Base-by-base conservation (phyloP, 2,888 invertebrate species). In the Chloromyia formosa region DNA sequence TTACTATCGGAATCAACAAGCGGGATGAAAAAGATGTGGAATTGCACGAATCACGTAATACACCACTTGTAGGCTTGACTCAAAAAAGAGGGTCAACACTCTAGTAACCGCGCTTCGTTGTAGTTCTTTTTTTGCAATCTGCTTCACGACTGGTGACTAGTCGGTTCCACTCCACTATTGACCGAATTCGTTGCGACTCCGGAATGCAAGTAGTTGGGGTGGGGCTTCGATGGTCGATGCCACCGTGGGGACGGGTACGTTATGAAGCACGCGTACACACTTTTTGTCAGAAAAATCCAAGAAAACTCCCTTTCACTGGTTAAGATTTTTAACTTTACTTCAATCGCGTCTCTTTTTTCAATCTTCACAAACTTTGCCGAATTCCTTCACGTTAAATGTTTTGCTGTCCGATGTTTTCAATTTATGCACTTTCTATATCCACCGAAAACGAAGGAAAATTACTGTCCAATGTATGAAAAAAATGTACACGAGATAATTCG, bases 241-340 rank as follows among this genome's bases (percentile, higher is more conserved):
- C 7, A 35, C 49, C 49, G 66, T 66, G 66, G 66, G 66, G 66
- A 45, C 66, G 66, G 20, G 18, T 35, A 35, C 27, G 27, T 16
- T 23, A 14, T 3, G 4, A 49, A 56, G 56, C 58, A 71, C 71
- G 71, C 71, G 71, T 71, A 69, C 40, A 71, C 16, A 27, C 56
- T 58, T 71, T 42, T 42, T 66, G 1, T n/a, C 14, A 9, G 64
- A 49, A 54, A 53, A 53, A 54, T 20, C 22, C 27, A n/a, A 61
- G 40, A 61, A 53, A 68, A 68, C 23, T 69, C 61, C 69, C 54
- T 69, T 69, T 69, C 69, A 69, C 69, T 69, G 27, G 23, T 1
- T 7, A 27, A n/a, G n/a, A n/a, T n/a, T n/a, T n/a, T n/a, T n/a
- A n/a, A n/a, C n/a, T n/a, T n/a, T n/a, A n/a, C n/a, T n/a, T n/a